Conservation (phyloP, 2,888 invertebrate genomes). For the Mactromeris polynyma region DNA sequence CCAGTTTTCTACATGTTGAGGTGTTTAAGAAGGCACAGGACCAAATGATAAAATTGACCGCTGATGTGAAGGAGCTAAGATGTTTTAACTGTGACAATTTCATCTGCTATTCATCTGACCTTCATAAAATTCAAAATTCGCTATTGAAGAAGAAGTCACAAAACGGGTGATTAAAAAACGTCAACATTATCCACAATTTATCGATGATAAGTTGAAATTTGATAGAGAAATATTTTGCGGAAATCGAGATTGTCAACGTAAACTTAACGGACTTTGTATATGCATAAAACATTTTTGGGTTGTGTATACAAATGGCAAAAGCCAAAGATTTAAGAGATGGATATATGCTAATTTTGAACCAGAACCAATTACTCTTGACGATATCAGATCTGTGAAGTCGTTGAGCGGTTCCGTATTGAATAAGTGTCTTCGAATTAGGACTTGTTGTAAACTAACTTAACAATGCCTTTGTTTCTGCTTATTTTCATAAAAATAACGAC, state of each 20-base stretch:
- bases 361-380: constrained; percentile 52
- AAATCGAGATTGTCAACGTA: constrained; percentile 45
- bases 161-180: constrained; percentile 18
- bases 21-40: too few species aligned
- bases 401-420: constrained; percentile 24
- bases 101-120: too few species aligned
- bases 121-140: constrained; percentile 70
- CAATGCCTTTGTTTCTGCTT: too few species aligned
- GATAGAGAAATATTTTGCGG: constrained; percentile 57
- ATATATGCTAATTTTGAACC: constrained; percentile 63
- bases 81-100: too few species aligned
- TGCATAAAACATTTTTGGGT: too few species aligned
- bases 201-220: constrained; percentile 52
- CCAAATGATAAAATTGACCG: too few species aligned
- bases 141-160: constrained; percentile 66
- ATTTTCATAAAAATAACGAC: too few species aligned
- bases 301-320: constrained; percentile 40
- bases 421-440: too few species aligned
- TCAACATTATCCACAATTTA: constrained; percentile 27
- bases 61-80: too few species aligned
- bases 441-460: too few species aligned
- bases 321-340: constrained; percentile 68
- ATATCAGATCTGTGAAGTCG: constrained; percentile 45
- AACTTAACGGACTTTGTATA: constrained; percentile 58
- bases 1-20: too few species aligned